These are phyloP conservation scores for Streptopelia turtur DNA, from an alignment of 2,797 vertebrate species.

Conservation along the genomic window DNA sequence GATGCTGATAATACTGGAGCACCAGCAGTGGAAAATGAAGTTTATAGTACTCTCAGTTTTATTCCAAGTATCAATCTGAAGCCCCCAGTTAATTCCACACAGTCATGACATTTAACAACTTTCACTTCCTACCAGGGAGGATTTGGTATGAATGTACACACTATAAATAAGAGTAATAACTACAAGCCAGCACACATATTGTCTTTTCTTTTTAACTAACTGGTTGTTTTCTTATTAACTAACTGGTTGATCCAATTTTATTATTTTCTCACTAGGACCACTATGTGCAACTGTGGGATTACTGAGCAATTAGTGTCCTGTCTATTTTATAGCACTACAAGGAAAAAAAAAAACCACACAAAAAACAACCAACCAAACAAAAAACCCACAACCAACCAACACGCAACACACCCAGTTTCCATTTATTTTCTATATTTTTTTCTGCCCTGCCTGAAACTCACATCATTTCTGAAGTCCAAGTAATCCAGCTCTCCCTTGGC, in stretches of 20 bases:
- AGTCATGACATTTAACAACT: neutral
- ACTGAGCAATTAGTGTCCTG: neutral
- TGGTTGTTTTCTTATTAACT: neutral
- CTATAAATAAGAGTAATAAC: neutral
- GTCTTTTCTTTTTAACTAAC: neutral
- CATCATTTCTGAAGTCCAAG: neutral
- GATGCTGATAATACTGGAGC: neutral
- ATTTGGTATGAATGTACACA: neutral
- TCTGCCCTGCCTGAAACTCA: neutral
- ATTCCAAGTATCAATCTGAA: neutral
- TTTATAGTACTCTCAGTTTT: neutral
- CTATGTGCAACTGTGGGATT: neutral
- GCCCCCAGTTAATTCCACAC: neutral
- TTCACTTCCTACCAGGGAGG: neutral
- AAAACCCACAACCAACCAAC: neutral
- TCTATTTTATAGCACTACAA: neutral
- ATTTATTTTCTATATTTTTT: neutral
- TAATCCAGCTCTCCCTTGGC: neutral
- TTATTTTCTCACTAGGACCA: neutral
- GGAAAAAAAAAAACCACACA: neutral
- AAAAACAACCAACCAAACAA: too few relatives aligned
- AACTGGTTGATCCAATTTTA: neutral
- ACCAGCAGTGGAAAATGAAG: neutral
- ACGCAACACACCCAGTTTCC: neutral
- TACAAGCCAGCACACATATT: neutral